Conservation (phyloP, 2,797 vertebrate genomes). For the Urocyon cinereoargenteus region DNA sequence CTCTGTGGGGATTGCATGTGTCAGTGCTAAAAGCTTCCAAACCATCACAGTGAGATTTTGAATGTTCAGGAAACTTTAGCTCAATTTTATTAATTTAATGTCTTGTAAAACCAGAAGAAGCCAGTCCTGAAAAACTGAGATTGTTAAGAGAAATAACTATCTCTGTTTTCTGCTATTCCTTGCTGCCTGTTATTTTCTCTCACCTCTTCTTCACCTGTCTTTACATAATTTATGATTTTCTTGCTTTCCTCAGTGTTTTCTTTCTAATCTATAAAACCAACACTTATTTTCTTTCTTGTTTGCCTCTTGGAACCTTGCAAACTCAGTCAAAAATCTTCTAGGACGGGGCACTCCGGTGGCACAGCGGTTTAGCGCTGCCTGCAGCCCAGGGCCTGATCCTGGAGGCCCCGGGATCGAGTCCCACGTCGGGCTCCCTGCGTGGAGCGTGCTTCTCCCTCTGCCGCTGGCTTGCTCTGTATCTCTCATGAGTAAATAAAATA, state of each 20-base stretch:
- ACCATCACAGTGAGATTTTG: not conserved
- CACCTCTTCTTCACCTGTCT: slow-evolving; percentile 28
- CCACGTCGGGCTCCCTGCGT: too few relatives aligned
- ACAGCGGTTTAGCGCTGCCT: too few relatives aligned
- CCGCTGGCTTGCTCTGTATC: too few relatives aligned
- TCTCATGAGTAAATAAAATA: too few relatives aligned
- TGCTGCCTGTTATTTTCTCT: slow-evolving; percentile 11
- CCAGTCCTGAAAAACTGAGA: slow-evolving; percentile 37
- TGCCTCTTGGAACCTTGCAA: not conserved
- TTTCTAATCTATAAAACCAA: slow-evolving; percentile 30
- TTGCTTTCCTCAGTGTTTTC: not conserved
- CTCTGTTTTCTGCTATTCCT: not conserved
- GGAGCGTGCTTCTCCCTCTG: too few relatives aligned
- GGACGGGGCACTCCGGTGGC: not conserved
- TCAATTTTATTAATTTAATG: slow-evolving; percentile 62
- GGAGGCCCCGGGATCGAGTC: too few relatives aligned
- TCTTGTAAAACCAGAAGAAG: slow-evolving; percentile 58
- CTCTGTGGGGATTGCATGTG: not conserved
- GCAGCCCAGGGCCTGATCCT: too few relatives aligned
- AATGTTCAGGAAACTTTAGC: slow-evolving; percentile 45
- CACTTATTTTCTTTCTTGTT: slow-evolving; percentile 12
- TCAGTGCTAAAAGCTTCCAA: slow-evolving; percentile 51
- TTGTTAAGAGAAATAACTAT: slow-evolving; percentile 4
- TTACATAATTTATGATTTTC: slow-evolving; percentile 43
- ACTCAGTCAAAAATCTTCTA: slow-evolving; percentile 10